phyloP scores from a whole-genome alignment of 2,797 vertebrate species.

The Phrynocephalus guinanensis region DNA sequence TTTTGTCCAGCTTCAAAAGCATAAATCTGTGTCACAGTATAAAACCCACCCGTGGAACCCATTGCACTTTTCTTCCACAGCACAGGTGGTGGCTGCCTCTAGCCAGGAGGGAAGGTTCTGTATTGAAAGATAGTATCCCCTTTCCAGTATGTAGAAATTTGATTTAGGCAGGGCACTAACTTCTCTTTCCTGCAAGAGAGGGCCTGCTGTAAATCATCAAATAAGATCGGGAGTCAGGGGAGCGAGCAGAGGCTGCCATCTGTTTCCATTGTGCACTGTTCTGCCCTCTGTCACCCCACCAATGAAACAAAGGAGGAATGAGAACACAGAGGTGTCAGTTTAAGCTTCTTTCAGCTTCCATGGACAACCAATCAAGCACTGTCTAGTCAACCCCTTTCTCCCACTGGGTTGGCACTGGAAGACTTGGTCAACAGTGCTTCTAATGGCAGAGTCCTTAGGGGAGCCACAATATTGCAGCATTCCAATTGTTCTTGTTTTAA shows the following conservation, averaged over 20 bases:
- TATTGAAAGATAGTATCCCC: not conserved
- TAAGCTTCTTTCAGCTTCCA: not conserved
- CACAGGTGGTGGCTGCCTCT: not conserved
- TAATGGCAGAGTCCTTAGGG: not conserved
- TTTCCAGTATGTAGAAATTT: not conserved
- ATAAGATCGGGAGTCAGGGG: no score
- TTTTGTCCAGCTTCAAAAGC: not conserved
- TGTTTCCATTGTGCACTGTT: not conserved
- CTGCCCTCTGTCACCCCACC: not conserved
- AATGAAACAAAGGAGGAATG: no score
- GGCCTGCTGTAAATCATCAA: not conserved
- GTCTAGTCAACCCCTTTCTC: not conserved
- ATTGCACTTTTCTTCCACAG: not conserved
- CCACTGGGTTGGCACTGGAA: not conserved
- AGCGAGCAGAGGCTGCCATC: not conserved
- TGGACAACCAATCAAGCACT: not conserved
- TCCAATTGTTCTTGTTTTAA: not conserved
- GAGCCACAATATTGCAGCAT: not conserved
- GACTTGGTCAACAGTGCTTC: not conserved
- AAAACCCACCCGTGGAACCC: not conserved
- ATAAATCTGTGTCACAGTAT: constrained; percentile 25
- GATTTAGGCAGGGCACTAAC: not conserved
- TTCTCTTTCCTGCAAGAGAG: no score
- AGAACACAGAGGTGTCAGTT: not conserved
- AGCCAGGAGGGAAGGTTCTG: not conserved